Conservation (phyloP, 2,888 invertebrate genomes). For the Limnephilus marmoratus region DNA sequence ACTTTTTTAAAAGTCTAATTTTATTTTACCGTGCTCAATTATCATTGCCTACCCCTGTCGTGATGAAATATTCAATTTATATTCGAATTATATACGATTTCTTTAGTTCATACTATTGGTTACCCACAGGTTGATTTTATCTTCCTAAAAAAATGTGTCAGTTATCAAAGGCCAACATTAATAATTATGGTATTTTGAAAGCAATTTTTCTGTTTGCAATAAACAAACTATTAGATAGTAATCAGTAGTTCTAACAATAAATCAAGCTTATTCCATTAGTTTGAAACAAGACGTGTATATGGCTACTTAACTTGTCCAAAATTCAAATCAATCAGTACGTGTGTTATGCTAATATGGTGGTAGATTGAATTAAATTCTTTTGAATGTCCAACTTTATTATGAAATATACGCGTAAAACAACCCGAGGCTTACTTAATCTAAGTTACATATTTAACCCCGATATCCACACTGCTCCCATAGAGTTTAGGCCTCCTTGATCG, state of each 20-base stretch:
- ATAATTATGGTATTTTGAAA: constrained; percentile 2
- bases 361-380: neutral
- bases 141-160: neutral
- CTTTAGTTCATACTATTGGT: neutral
- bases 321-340: neutral
- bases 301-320: neutral
- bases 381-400: neutral
- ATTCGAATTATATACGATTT: neutral
- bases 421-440: neutral
- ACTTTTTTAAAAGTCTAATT: too few relatives aligned
- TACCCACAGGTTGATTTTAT: neutral
- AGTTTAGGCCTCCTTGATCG: neutral
- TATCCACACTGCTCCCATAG: neutral
- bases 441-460: neutral
- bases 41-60: too few relatives aligned
- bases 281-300: neutral
- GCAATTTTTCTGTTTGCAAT: neutral
- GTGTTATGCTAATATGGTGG: neutral
- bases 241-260: neutral
- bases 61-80: neutral
- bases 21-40: too few relatives aligned
- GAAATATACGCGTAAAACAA: neutral
- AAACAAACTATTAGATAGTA: neutral
- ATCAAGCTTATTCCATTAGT: neutral
- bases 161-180: neutral